A percentile compares a stretch with the other conserved stretches of the same genome.
Evolutionary conservation across 2,888 invertebrate species (phyloP).

Genomic region (Epirrita christyi): DNA sequence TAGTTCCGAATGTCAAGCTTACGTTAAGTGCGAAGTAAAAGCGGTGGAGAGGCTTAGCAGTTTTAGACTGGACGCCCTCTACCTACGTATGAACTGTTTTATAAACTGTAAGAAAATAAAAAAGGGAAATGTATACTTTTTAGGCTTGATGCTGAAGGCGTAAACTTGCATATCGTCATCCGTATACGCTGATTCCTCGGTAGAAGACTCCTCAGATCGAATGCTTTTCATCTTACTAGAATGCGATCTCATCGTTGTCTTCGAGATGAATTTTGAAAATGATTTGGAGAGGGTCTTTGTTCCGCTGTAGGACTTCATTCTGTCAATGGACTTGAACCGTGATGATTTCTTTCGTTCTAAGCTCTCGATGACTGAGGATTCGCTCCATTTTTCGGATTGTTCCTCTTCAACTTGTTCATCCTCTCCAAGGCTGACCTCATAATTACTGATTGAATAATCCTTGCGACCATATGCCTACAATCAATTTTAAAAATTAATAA

Average conservation of each 20-base stretch:
- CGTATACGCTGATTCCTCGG: constrained; percentile 39
- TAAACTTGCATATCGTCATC: constrained; percentile 65
- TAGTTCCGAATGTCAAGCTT: too few species aligned
- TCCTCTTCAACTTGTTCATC: constrained; percentile 44
- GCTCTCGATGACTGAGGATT: constrained; percentile 42
- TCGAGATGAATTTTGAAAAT: constrained; percentile 52
- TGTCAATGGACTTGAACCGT: constrained; percentile 41
- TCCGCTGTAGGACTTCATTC: constrained; percentile 46
- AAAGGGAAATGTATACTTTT: constrained; percentile 24
- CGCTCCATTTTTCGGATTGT: constrained; percentile 57
- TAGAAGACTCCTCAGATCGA: constrained; percentile 29
- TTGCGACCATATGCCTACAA: constrained; percentile 16
- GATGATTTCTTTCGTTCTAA: constrained; percentile 42
- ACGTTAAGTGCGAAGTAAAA: too few species aligned
- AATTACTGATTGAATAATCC: constrained; percentile 50
- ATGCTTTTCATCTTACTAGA: constrained; percentile 41
- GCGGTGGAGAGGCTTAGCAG: too few species aligned
- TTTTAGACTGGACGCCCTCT: too few species aligned
- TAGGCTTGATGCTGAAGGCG: constrained; percentile 24
- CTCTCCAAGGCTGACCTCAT: constrained; percentile 38
- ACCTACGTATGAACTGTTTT: too few species aligned
- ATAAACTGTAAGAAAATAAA: too few species aligned
- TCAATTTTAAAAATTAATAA: too few species aligned
- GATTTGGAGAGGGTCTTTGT: constrained; percentile 49
- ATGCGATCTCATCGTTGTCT: constrained; percentile 43